These are phyloP conservation scores for Furnarius figulus DNA, from an alignment of 2,113 vertebrate species.

Conservation along the genomic window DNA sequence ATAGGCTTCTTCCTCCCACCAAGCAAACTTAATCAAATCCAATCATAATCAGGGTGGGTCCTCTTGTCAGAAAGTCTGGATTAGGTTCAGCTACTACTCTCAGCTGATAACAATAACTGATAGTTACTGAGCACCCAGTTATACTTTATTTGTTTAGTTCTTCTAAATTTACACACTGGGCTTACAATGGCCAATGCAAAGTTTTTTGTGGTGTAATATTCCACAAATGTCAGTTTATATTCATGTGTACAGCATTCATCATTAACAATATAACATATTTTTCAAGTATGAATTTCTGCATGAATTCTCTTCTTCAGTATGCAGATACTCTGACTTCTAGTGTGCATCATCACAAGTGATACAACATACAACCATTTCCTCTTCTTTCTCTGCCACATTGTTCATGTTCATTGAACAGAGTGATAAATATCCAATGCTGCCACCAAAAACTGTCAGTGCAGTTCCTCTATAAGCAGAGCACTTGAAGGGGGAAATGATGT, in stretches of 20 bases:
- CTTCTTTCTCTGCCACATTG: conserved; percentile 41
- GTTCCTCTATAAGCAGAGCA: conserved; percentile 27
- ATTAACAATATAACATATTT: conserved; percentile 35
- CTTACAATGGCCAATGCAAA: conserved; percentile 2
- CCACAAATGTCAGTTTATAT: conserved; percentile 26
- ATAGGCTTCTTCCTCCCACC: conserved; percentile 1
- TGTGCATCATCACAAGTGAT: conserved; percentile 55
- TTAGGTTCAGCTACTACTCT: not conserved
- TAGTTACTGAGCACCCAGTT: conserved; percentile 59
- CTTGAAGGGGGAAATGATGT: conserved; percentile 51
- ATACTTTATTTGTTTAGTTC: conserved; percentile 13
- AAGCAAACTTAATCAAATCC: not conserved
- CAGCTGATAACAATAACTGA: not conserved
- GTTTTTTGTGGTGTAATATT: not conserved
- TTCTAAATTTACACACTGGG: conserved; percentile 32
- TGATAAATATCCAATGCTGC: not conserved
- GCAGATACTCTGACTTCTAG: conserved; percentile 47
- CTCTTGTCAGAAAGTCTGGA: conserved; percentile 16
- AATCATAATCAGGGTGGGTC: not conserved
- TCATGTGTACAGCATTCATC: conserved; percentile 34
- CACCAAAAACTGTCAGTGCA: not conserved
- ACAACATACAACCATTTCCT: conserved; percentile 46
- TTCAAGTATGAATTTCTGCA: conserved; percentile 74
- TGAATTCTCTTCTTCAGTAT: conserved; percentile 41
- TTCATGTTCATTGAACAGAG: not conserved